Percentiles rank a stretch among this genome's conserved stretches.
Evolutionary conservation across 35 echinoderm and acorn worm species (phyloP).

Genomic region (Holothuria glaberrima): DNA sequence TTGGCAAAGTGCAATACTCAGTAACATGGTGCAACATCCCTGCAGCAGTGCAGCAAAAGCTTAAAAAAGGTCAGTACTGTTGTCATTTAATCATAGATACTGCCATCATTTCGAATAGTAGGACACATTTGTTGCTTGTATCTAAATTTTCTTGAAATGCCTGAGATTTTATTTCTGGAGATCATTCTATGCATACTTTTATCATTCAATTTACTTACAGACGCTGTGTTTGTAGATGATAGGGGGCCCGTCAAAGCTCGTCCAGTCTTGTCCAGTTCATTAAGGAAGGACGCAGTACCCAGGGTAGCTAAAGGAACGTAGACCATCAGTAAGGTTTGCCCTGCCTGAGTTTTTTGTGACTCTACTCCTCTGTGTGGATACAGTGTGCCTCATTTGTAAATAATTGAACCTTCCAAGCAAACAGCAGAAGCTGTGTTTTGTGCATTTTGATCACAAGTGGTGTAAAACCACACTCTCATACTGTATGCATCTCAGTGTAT

Average conservation of each 20-base stretch:
- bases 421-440: not conserved
- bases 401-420: not conserved
- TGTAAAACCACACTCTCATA: too few species aligned
- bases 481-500: too few species aligned
- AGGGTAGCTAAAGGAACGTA: too few species aligned
- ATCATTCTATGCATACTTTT: too few species aligned
- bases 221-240: constrained; percentile 49
- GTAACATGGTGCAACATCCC: constrained; percentile 38
- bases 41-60: constrained; percentile 31
- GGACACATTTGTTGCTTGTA: not conserved
- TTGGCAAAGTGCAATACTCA: constrained; percentile 54
- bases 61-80: constrained; percentile 20
- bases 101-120: not conserved
- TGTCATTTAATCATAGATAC: not conserved
- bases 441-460: not conserved
- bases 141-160: not conserved
- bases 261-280: constrained; percentile 25
- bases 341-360: not conserved
- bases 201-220: constrained; percentile 11
- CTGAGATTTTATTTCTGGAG: too few species aligned
- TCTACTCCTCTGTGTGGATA: not conserved
- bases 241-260: constrained; percentile 7
- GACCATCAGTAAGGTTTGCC: too few species aligned
- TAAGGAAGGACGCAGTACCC: not conserved
- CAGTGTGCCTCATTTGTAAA: not conserved